Conservation (phyloP, 2,113 vertebrate genomes). For the Cranoglanis bouderius region DNA sequence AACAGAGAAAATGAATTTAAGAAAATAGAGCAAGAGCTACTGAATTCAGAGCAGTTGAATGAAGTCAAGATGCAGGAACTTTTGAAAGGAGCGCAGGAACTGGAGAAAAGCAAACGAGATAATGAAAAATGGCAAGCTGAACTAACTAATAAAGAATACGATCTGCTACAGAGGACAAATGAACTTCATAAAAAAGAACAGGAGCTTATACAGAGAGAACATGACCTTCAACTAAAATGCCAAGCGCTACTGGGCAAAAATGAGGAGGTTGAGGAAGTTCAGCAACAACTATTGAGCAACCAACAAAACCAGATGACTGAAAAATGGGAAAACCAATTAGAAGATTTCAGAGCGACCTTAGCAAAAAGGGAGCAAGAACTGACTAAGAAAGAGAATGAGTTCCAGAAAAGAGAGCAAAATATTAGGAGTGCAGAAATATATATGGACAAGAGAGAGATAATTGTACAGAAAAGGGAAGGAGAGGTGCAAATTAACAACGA, state of each 20-base stretch:
- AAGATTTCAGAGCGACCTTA: conserved; percentile 23
- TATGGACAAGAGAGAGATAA: conserved; percentile 44
- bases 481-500: conserved; percentile 21
- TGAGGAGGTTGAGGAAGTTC: neutral
- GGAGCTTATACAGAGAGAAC: conserved; percentile 16
- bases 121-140: conserved; percentile 42
- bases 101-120: conserved; percentile 36
- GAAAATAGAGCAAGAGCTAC: conserved; percentile 31
- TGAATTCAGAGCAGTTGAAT: conserved; percentile 9
- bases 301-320: conserved; percentile 11
- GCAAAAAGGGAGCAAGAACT: conserved; percentile 37
- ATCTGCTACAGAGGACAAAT: conserved; percentile 27
- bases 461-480: conserved; percentile 40
- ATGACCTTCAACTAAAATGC: conserved; percentile 30
- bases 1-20: conserved; percentile 34
- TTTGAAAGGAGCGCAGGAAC: conserved; percentile 27
- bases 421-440: conserved; percentile 39
- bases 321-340: conserved; percentile 4
- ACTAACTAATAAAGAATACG: conserved; percentile 37
- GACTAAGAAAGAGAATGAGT: conserved; percentile 29
- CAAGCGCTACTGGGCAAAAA: conserved; percentile 18
- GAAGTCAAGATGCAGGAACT: conserved; percentile 28
- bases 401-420: conserved; percentile 40
- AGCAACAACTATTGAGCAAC: neutral
- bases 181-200: conserved; percentile 34